These are phyloP conservation scores for Acromyrmex heyeri DNA, from an alignment of 1,140 invertebrate species.

Conservation along the genomic window DNA sequence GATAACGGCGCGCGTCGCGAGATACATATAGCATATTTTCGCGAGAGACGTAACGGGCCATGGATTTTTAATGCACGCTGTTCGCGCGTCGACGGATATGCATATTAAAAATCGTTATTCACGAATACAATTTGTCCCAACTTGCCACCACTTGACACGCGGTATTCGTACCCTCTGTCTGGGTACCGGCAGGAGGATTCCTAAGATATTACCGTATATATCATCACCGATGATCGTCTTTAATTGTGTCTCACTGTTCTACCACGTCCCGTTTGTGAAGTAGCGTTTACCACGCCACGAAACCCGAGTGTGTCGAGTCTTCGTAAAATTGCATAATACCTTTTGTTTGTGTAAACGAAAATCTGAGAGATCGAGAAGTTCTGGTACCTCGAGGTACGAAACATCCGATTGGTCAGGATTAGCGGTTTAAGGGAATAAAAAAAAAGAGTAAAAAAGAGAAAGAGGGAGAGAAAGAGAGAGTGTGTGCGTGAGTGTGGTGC, in stretches of 20 bases:
- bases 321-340: slow-evolving; percentile 72
- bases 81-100: slow-evolving; percentile 6
- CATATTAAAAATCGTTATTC: slow-evolving; percentile 20
- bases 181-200: slow-evolving; percentile 10
- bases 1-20: neutral
- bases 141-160: slow-evolving; percentile 9
- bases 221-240: slow-evolving; percentile 56
- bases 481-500: slow-evolving; percentile 58
- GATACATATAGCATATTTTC: neutral
- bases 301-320: slow-evolving; percentile 64
- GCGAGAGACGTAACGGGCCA: neutral
- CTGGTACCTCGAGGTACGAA: slow-evolving; percentile 4
- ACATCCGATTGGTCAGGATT: slow-evolving; percentile 37
- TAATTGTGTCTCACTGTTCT: slow-evolving; percentile 56
- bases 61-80: slow-evolving; percentile 3
- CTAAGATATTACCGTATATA: slow-evolving; percentile 50
- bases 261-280: slow-evolving; percentile 55
- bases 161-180: neutral
- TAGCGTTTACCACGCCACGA: slow-evolving; percentile 60
- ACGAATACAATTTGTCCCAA: slow-evolving; percentile 26
- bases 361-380: slow-evolving; percentile 20
- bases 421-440: slow-evolving; percentile 20
- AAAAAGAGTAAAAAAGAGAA: neutral
- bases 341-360: slow-evolving; percentile 52
- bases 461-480: slow-evolving; percentile 13